Conservation (phyloP, 2,797 vertebrate species). For the Labeo calbasu region DNA sequence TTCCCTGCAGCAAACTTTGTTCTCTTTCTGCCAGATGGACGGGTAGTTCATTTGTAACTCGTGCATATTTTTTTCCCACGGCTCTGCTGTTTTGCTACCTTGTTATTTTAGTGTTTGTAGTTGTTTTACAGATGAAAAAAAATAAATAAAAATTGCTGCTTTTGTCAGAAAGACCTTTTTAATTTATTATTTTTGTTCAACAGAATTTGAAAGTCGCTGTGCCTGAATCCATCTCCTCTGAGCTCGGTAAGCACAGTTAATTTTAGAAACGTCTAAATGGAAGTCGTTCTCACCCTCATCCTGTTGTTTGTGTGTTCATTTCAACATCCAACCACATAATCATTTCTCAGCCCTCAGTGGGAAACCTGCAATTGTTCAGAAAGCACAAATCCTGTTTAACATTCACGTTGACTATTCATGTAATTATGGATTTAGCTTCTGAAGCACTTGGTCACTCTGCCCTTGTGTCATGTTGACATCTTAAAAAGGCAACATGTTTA, state of each 20-base stretch:
- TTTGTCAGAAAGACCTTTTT: conserved; percentile 14
- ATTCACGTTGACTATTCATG: background rate
- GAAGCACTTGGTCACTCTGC: conserved; percentile 27
- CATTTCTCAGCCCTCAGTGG: conserved; percentile 30
- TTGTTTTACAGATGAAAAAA: background rate
- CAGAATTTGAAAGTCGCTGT: conserved; percentile 94
- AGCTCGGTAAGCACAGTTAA: conserved; percentile 84
- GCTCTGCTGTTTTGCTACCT: conserved; percentile 20
- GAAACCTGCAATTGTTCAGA: conserved; percentile 13
- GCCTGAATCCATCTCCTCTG: conserved; percentile 90
- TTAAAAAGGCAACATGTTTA: background rate
- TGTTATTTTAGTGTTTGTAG: conserved; percentile 9
- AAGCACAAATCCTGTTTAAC: conserved; percentile 22
- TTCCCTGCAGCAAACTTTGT: conserved; percentile 35
- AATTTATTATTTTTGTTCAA: conserved; percentile 51
- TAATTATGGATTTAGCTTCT: conserved; percentile 42
- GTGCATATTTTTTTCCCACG: background rate
- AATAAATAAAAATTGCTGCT: background rate
- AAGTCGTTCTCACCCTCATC: background rate
- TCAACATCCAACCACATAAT: conserved; percentile 16
- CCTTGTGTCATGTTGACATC: conserved; percentile 17
- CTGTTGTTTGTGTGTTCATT: conserved; percentile 30
- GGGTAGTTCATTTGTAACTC: background rate
- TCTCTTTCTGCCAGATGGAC: background rate
- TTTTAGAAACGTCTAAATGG: conserved; percentile 35